phyloP scores from a whole-genome alignment of 2,888 invertebrate species.

The Apocheima hispidaria region DNA sequence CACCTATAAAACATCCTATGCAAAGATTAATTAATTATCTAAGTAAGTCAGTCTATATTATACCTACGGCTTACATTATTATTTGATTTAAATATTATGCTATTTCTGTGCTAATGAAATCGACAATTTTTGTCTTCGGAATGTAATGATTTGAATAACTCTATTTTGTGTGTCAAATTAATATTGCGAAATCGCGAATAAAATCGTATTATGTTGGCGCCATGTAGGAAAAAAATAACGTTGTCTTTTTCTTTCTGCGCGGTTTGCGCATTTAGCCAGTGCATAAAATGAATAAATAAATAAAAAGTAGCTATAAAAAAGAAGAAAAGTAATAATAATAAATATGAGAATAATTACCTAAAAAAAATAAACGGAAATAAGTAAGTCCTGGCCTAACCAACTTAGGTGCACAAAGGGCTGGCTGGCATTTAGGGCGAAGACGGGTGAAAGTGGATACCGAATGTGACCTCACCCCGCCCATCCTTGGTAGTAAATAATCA shows the following conservation, averaged over 20 bases:
- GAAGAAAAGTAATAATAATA: too few species aligned
- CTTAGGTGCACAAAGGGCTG: too few species aligned
- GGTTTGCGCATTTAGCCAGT: background rate
- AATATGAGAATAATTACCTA: background rate
- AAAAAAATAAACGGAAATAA: background rate
- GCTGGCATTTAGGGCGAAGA: constrained; percentile 19
- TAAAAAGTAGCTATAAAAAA: too few species aligned
- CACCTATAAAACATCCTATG: background rate
- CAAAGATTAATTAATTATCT: background rate
- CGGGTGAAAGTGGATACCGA: constrained; percentile 34
- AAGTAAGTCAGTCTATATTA: background rate
- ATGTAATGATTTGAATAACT: constrained; percentile 1
- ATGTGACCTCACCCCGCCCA: constrained; percentile 25
- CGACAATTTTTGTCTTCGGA: background rate
- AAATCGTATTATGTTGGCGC: constrained; percentile 1
- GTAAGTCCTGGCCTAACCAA: too few species aligned
- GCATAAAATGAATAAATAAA: background rate
- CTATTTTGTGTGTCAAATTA: constrained; percentile 2
- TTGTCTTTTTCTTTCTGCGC: background rate
- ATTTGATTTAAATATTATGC: constrained; percentile 6
- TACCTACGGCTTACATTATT: background rate
- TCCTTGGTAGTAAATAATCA: constrained; percentile 18
- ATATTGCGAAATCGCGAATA: background rate
- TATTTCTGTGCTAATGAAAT: constrained; percentile 8
- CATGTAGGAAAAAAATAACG: background rate